Evolutionary conservation across 1,140 invertebrate genomes (phyloP), one percentile per base, ranked within the genome.

Genomic region (Procambarus virginalis): DNA sequence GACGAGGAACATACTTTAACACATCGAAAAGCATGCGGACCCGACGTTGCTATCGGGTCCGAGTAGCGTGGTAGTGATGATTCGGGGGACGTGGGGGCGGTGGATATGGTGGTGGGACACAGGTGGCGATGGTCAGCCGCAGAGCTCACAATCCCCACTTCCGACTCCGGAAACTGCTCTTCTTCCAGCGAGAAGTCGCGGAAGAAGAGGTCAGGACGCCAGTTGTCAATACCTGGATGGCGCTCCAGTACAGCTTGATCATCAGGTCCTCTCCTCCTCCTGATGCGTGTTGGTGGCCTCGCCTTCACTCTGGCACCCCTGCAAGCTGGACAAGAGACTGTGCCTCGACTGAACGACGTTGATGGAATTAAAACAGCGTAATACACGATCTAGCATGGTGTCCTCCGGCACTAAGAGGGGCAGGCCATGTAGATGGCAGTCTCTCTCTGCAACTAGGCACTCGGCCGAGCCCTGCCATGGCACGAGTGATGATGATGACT

Each of bases 341-440:
- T 51, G 48, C 10, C 68, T 46, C 2, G 82, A 70, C 6, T 75
- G 34, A 2, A 73, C 10, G 9, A 49, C 46, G n/a, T 70, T 17
- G 10, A 73, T 49, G 20, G 81, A 22, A 5, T 64, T 70, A 49
- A 89, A 84, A 60, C 88, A 89, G 3, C 88, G 70, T 48, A 89
- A 45, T 4, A 89, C 88, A 48, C 88, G 88, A 45, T 89, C 88
- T 46, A 89, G 17, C 88, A 89, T 89, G 58, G 81, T 89, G n/a
- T 89, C 88, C 58, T 73, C n/a, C n/a, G 88, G 88, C 17, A 84
- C 22, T 0, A 68, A 20, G 55, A 58, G 17, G 22, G 55, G 22
- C 12, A 86, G 51, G 14, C 12, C 20, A 34, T 58, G 77, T 8
- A n/a, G n/a, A 1, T n/a, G 60, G 22, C 17, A n/a, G 20, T 12